These are phyloP conservation scores for Glaucidium brasilianum DNA, from an alignment of 2,113 vertebrate genomes.

Conservation along the genomic window DNA sequence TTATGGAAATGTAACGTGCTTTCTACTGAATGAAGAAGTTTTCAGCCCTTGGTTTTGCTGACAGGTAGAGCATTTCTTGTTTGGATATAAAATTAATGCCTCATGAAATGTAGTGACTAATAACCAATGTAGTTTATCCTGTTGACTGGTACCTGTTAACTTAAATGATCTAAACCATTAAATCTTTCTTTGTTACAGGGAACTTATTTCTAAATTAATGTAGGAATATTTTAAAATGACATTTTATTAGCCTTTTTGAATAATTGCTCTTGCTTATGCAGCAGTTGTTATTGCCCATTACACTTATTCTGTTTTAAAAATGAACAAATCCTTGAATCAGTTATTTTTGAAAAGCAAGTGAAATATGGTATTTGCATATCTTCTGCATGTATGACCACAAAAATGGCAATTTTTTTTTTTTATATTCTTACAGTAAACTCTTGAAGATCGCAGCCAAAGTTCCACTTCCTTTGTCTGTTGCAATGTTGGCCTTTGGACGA, in stretches of 20 bases:
- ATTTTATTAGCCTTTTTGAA: not conserved
- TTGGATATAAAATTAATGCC: not conserved
- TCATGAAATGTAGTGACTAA: not conserved
- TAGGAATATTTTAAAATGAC: not conserved
- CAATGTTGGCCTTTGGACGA: constrained; percentile 84
- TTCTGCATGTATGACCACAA: not conserved
- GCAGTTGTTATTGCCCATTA: not conserved
- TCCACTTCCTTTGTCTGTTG: constrained; percentile 82
- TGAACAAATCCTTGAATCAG: not conserved
- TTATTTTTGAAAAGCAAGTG: not conserved
- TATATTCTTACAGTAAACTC: constrained; percentile 80
- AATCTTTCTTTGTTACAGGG: not conserved
- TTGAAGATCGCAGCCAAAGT: constrained; percentile 78
- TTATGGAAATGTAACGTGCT: not conserved
- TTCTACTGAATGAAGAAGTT: not conserved
- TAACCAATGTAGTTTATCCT: not conserved
- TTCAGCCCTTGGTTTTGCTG: not conserved
- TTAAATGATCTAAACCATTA: not conserved
- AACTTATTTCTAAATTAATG: not conserved
- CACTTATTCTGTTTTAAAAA: not conserved
- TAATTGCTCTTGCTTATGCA: not conserved
- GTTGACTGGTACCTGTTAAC: not conserved
- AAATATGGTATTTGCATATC: not conserved
- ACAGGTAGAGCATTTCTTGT: not conserved
- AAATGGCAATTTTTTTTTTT: not conserved